Base-by-base conservation (phyloP, 1,140 invertebrate species). In the Daktulosphaira vitifoliae region DNA sequence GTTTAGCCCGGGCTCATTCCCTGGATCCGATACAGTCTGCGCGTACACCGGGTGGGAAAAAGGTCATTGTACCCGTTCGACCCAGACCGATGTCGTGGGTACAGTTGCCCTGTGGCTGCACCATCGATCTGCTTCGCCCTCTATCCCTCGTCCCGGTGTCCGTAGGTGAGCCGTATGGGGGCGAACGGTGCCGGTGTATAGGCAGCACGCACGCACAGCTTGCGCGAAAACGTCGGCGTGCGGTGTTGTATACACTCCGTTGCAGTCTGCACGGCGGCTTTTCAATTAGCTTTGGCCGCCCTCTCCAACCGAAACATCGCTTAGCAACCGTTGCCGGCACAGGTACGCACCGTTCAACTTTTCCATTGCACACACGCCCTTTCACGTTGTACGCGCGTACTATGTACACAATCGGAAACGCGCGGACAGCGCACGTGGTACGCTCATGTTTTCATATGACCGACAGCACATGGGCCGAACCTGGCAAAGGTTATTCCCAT, bases 1-100 rank as follows among this genome's bases (percentile, higher is more conserved):
- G 37, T 62, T 62, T 62, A 62, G 56, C 56, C 56, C 38, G 42
- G 56, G 54, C 54, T 62, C 53, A 46, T 38, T 46, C 56, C 56
- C 56, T 46, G 56, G 56, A 48, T 62, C 56, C 42, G 42, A 25
- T 46, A 38, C 26, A 39, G 39, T 26, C 11, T 13, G 23, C 53
- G 7, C 50, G 29, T 11, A 16, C 16, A 26, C 26, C n/a, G 23
- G 23, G 54, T 29, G 25, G 56, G 13, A 37, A 37, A 62, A 46
- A 46, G 56, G 56, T 62, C 56, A 20, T 62, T 62, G 56, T 62
- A 48, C 56, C 42, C 42, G 42, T 62, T 29, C 56, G 56, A 62
- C 56, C 56, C 56, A 62, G 56, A 62, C 56, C 56, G 56, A 8
- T 42, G 56, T n/a, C 11, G n/a, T n/a, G 9, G 3, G 16, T 18